These are phyloP conservation scores for Endotricha flammealis DNA, from an alignment of 2,888 invertebrate species.

Conservation along the genomic window DNA sequence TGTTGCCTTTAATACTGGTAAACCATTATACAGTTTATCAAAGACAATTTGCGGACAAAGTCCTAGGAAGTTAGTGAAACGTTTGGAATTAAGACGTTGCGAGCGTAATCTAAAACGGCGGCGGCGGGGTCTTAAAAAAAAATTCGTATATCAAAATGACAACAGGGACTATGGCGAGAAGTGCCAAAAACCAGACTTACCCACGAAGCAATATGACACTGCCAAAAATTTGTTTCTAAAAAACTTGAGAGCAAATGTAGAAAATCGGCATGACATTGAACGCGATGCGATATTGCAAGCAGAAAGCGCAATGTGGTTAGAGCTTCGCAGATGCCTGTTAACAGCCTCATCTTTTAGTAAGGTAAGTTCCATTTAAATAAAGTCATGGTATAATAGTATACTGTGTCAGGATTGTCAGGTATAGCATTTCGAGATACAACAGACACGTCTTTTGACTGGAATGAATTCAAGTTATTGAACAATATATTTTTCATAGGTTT, in stretches of 20 bases:
- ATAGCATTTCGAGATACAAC: too few relatives aligned
- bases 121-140: too few relatives aligned
- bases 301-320: slow-evolving; percentile 12
- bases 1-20: too few relatives aligned
- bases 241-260: not conserved
- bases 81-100: too few relatives aligned
- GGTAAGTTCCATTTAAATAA: not conserved
- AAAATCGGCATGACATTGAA: slow-evolving; percentile 8
- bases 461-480: too few relatives aligned
- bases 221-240: not conserved
- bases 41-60: too few relatives aligned
- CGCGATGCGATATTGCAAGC: slow-evolving; percentile 10
- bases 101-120: too few relatives aligned
- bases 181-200: not conserved
- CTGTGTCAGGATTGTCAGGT: too few relatives aligned
- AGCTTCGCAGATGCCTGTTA: slow-evolving; percentile 9
- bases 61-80: too few relatives aligned
- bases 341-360: slow-evolving; percentile 13
- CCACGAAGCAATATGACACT: not conserved
- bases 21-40: too few relatives aligned
- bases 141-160: too few relatives aligned
- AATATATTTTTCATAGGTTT: not conserved
- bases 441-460: too few relatives aligned
- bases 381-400: not conserved
- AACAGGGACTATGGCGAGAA: not conserved